Percentiles rank a stretch among this genome's conserved stretches.
phyloP scores from a whole-genome alignment of 35 echinoderm and acorn worm species.

The Lytechinus variegatus region DNA sequence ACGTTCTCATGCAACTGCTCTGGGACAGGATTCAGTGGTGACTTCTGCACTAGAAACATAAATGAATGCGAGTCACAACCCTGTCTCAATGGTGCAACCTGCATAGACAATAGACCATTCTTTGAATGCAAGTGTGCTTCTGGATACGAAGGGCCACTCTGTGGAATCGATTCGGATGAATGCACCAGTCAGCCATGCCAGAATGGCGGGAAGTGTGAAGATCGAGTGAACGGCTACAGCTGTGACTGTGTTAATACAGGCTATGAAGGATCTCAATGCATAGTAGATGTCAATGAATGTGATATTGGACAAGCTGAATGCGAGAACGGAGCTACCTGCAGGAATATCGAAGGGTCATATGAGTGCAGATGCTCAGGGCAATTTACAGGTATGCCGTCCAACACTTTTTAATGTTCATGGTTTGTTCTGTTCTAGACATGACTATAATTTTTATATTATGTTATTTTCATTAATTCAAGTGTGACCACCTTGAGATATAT shows the following conservation, averaged over 20 bases:
- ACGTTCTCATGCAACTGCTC: conserved; percentile 77
- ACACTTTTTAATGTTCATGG: neutral
- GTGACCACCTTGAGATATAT: neutral
- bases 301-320: conserved; percentile 18
- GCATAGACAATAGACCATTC: conserved; percentile 79
- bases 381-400: conserved; percentile 60
- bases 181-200: conserved; percentile 57
- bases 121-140: conserved; percentile 74
- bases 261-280: conserved; percentile 58
- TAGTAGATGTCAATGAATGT: conserved; percentile 69
- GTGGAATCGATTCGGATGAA: conserved; percentile 58
- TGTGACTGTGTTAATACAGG: conserved; percentile 75
- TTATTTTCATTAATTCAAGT: neutral
- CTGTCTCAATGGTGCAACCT: conserved; percentile 71
- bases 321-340: conserved; percentile 65
- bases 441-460: too few species aligned
- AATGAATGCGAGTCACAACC: conserved; percentile 66
- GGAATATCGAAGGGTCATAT: conserved; percentile 53
- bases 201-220: conserved; percentile 67
- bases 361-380: conserved; percentile 57
- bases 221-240: conserved; percentile 51
- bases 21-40: conserved; percentile 77
- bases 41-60: conserved; percentile 76
- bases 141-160: conserved; percentile 64
- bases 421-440: neutral